A percentile compares a stretch with the other conserved stretches of the same genome.
phyloP scores from a whole-genome alignment of 2,113 vertebrate genomes.

The Xenus cinereus region DNA sequence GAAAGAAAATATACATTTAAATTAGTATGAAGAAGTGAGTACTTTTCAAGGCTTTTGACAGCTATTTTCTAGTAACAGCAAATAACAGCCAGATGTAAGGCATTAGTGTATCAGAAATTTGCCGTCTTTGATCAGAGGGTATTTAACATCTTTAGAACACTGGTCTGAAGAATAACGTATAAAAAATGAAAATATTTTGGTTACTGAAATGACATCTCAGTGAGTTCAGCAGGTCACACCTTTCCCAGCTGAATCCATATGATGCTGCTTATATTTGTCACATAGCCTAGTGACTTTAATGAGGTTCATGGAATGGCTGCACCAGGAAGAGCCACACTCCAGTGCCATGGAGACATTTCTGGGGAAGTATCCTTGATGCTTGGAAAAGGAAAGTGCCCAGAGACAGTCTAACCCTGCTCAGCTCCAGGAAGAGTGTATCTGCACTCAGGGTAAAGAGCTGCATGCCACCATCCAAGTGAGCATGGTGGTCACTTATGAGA shows the following conservation, averaged over 20 bases:
- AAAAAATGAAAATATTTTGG: neutral
- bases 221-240: neutral
- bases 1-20: neutral
- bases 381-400: neutral
- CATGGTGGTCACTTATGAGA: too few relatives aligned
- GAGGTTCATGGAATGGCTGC: neutral
- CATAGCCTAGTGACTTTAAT: neutral
- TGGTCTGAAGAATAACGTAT: neutral
- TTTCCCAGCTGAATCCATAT: neutral
- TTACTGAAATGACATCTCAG: neutral
- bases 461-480: neutral
- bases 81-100: neutral
- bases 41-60: neutral
- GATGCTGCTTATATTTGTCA: neutral
- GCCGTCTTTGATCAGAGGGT: neutral
- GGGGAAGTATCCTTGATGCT: neutral
- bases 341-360: neutral
- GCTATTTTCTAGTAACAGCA: neutral
- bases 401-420: neutral
- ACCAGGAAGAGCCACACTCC: neutral
- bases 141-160: neutral
- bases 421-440: neutral
- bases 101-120: neutral
- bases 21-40: neutral
- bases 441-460: neutral